Conservation (phyloP, 2,888 invertebrate species). For the Mesoligia furuncula region DNA sequence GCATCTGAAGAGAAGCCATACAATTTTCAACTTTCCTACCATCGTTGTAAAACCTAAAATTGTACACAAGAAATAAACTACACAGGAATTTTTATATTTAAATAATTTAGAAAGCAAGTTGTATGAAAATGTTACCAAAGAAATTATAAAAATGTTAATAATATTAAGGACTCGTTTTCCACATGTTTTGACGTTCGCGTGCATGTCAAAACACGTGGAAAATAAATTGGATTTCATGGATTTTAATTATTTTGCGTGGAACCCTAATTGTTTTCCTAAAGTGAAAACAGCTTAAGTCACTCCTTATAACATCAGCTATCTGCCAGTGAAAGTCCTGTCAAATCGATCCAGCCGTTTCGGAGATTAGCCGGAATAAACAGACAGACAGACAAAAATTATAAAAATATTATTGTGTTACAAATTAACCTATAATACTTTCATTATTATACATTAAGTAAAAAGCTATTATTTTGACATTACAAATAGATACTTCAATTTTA, state of each 20-base stretch:
- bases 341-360: too few relatives aligned
- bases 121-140: conserved; percentile 18
- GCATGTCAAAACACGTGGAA: too few relatives aligned
- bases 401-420: background rate
- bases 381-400: too few relatives aligned
- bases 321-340: too few relatives aligned
- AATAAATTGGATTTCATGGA: too few relatives aligned
- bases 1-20: conserved; percentile 28
- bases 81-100: conserved; percentile 38
- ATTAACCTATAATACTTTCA: background rate
- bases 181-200: too few relatives aligned
- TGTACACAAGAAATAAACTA: background rate
- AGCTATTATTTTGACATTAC: background rate
- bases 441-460: background rate
- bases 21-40: conserved; percentile 31
- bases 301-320: too few relatives aligned
- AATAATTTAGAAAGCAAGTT: conserved; percentile 58
- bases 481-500: too few relatives aligned
- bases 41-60: conserved; percentile 17
- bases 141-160: background rate
- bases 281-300: background rate
- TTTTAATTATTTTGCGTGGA: background rate
- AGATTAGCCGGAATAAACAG: too few relatives aligned
- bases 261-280: background rate
- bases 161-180: too few relatives aligned